Evolutionary conservation across 2,113 vertebrate genomes (phyloP), one percentile per base, ranked within the genome.

Genomic region (Struthidea cinerea): DNA sequence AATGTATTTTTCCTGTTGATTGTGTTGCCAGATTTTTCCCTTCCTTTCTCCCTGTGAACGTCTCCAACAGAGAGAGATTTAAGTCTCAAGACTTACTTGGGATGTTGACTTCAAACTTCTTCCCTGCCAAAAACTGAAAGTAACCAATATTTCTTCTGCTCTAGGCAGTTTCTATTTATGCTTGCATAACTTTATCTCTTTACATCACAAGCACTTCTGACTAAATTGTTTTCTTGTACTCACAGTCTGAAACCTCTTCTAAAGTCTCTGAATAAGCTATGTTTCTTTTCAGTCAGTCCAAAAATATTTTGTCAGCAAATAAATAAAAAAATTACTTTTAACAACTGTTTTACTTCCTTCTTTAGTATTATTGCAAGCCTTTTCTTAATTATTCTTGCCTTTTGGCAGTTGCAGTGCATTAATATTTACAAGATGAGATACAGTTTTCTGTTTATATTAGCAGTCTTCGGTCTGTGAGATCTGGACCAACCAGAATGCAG

Each of bases 381-480:
- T 84, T 93, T 94, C 90, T 73, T 92, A 93, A 92, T 96, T 92
- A 96, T 96, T 94, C 86, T 89, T 96, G 96, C 91, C 76, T 94
- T 97, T 97, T 92, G 96, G 96, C 97, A 96, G 97, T 94, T 94
- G 77, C 42, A 37, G 46, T 97, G 89, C 96, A 96, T 97, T 97
- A 97, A 93, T 97, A 97, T 98, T 97, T 98, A 96, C 96, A 94
- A 98, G 97, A 98, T 98, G 93, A 98, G 98, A 98, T 97, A n/a
- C 85, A 98, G 98, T 98, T 98, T 98, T 98, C 97, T 98, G 97
- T 98, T 98, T 98, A 97, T 98, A 97, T 96, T 97, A 98, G 98
- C 98, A 98, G 98, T 98, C 98, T 67, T 98, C 98, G 95, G 98
- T 98, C 98, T 98, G 98, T 98, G 98, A 98, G 78, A 98, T 98